These are phyloP conservation scores for Hippocampus abdominalis DNA, from an alignment of 2,113 vertebrate genomes.

Conservation along the genomic window DNA sequence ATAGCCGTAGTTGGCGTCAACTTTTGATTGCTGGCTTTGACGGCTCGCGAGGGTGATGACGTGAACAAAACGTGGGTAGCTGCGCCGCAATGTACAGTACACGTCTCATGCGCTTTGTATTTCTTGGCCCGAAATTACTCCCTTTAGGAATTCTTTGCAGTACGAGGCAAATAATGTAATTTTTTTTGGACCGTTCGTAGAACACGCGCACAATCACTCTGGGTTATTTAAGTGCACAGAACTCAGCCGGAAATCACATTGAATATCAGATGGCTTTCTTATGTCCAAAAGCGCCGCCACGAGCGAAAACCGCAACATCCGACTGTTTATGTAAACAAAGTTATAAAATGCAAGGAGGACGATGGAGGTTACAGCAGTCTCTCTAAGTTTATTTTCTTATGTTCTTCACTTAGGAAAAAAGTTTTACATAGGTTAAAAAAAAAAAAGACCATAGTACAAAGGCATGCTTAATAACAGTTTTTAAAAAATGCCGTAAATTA, in stretches of 20 bases:
- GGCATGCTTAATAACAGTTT: no score
- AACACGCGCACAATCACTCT: not conserved
- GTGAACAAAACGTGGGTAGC: not conserved
- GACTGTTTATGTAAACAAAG: not conserved
- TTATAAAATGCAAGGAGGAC: not conserved
- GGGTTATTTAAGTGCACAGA: not conserved
- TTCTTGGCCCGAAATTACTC: not conserved
- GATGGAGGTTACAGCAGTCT: not conserved
- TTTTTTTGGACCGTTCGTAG: not conserved
- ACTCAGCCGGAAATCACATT: not conserved
- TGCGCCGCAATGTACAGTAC: not conserved
- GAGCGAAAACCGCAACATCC: not conserved
- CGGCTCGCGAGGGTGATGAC: not conserved
- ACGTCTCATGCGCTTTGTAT: not conserved
- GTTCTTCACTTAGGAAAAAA: not conserved
- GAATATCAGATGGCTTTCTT: not conserved
- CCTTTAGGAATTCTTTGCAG: not conserved
- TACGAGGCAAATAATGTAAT: not conserved
- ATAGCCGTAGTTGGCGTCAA: conserved; percentile 42
- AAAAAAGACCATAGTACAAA: no score
- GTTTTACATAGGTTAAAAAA: not conserved
- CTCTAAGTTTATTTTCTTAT: not conserved
- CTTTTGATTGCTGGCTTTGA: not conserved
- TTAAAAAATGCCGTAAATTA: no score
- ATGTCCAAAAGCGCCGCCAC: not conserved